A percentile compares a stretch with the other conserved stretches of the same genome.
phyloP scores from a whole-genome alignment of 1,140 invertebrate genomes.

The Aphis gossypii region DNA sequence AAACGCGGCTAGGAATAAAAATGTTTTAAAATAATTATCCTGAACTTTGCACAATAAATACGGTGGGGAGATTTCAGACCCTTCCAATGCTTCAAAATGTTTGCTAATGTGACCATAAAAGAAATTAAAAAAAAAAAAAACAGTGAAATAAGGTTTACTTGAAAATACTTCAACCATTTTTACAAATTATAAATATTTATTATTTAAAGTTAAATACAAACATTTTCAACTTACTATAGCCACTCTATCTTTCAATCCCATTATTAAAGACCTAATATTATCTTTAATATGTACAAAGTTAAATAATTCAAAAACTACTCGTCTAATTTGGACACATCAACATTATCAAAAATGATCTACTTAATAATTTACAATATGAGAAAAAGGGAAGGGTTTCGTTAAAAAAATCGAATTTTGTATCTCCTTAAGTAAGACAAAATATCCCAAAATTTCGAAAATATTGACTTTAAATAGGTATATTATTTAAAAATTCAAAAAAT shows the following conservation, averaged over 20 bases:
- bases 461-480: background rate
- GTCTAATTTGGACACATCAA: background rate
- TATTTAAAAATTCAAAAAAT: background rate
- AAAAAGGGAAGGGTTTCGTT: background rate
- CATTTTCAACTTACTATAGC: too few species aligned
- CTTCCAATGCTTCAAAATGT: background rate
- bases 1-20: background rate
- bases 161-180: too few species aligned
- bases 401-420: background rate
- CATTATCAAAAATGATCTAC: background rate
- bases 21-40: background rate
- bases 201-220: too few species aligned
- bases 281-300: too few species aligned
- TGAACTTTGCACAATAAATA: background rate
- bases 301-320: too few species aligned
- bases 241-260: too few species aligned
- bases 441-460: background rate
- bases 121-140: too few species aligned
- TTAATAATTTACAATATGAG: background rate
- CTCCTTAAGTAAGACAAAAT: background rate
- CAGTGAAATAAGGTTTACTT: background rate
- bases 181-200: too few species aligned
- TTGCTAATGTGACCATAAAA: background rate
- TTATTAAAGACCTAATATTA: too few species aligned
- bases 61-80: background rate